These are phyloP conservation scores for Xanthia icteritia DNA, from an alignment of 2,888 invertebrate genomes.

Conservation along the genomic window DNA sequence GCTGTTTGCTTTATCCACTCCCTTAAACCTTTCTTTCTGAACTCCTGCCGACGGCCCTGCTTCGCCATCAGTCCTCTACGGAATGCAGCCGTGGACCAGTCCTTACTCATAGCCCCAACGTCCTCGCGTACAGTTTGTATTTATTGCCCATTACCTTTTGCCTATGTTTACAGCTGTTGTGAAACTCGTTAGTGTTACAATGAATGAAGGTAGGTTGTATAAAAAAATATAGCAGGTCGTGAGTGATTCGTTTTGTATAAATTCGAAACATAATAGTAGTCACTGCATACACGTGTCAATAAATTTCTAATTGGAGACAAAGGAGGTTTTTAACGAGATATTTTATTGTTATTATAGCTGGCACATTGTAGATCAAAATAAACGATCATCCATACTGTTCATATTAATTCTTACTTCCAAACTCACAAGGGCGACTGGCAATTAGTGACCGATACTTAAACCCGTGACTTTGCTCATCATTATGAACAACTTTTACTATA, in stretches of 20 bases:
- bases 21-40: too few species aligned
- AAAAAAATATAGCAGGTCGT: not conserved
- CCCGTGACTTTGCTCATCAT: too few species aligned
- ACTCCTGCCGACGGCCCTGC: conserved; percentile 43
- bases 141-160: conserved; percentile 21
- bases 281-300: not conserved
- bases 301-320: not conserved
- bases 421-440: too few species aligned
- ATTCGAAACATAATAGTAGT: not conserved
- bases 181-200: not conserved
- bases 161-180: conserved; percentile 27
- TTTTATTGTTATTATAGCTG: too few species aligned
- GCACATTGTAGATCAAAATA: too few species aligned
- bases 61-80: conserved; percentile 28
- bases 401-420: too few species aligned
- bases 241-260: not conserved
- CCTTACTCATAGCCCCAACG: conserved; percentile 19
- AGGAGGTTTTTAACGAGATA: too few species aligned
- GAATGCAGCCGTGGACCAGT: conserved; percentile 52
- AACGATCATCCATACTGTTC: too few species aligned
- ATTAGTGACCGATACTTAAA: too few species aligned
- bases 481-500: too few species aligned
- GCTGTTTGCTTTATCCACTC: not conserved
- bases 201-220: not conserved
- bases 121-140: conserved; percentile 23